Evolutionary conservation across 2,888 invertebrate species (phyloP).

Genomic region (Patella caerulea): DNA sequence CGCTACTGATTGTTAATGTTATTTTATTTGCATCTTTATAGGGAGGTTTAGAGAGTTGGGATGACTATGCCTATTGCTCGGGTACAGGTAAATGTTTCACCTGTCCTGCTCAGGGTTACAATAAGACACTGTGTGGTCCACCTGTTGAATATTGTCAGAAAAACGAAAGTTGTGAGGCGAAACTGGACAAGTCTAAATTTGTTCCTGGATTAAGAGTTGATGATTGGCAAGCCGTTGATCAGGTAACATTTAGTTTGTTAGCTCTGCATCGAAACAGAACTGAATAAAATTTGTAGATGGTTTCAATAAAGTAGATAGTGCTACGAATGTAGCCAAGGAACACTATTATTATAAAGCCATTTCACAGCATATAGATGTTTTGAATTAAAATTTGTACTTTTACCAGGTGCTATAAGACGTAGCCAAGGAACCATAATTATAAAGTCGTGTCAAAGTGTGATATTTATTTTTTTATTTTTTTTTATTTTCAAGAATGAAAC

Average conservation of each 20-base stretch:
- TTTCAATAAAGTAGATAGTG: no score
- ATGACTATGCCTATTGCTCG: slow-evolving; percentile 57
- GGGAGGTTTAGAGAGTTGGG: slow-evolving; percentile 61
- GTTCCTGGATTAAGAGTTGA: slow-evolving; percentile 55
- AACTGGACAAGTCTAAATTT: slow-evolving; percentile 57
- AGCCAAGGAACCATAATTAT: no score
- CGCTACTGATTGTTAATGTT: neutral
- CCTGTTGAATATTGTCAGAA: slow-evolving; percentile 59
- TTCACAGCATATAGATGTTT: no score
- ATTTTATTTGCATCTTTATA: slow-evolving; percentile 23
- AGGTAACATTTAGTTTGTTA: slow-evolving; percentile 36
- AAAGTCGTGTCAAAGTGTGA: no score
- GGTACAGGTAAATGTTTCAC: slow-evolving; percentile 56
- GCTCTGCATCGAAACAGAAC: no score
- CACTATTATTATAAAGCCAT: no score
- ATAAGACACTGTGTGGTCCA: slow-evolving; percentile 60
- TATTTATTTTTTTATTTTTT: neutral
- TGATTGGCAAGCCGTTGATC: slow-evolving; percentile 57
- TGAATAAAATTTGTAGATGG: no score
- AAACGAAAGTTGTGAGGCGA: slow-evolving; percentile 59
- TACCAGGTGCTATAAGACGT: no score
- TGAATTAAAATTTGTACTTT: no score
- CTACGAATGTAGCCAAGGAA: no score
- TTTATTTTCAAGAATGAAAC: slow-evolving; percentile 56
- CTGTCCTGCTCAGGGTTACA: slow-evolving; percentile 59